Conservation (phyloP, 2,113 vertebrate species). For the Martes martes region DNA sequence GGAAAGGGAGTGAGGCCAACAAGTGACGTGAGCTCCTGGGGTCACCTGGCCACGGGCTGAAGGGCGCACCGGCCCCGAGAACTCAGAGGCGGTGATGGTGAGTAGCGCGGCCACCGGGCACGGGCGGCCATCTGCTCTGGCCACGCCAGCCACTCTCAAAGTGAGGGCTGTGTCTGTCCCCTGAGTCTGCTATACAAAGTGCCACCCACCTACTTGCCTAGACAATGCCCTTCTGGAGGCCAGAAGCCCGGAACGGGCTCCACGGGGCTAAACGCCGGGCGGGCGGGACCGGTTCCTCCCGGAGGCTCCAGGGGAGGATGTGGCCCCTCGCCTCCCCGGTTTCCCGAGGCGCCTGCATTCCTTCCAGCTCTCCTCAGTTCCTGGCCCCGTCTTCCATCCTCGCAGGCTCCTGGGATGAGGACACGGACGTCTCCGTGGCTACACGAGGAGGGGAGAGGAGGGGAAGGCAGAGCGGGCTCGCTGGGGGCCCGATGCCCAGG, state of each 20-base stretch:
- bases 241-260: background rate
- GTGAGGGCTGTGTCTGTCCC: background rate
- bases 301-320: background rate
- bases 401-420: background rate
- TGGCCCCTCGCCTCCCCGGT: background rate
- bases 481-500: background rate
- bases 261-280: background rate
- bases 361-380: accelerated
- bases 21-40: background rate
- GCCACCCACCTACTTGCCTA: background rate
- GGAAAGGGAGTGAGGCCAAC: background rate
- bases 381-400: background rate
- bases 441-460: too few relatives aligned
- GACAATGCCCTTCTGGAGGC: background rate
- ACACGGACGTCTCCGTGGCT: background rate
- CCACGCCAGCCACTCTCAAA: background rate
- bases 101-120: background rate
- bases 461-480: background rate
- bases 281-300: background rate
- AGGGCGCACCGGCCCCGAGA: background rate
- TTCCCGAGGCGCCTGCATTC: background rate
- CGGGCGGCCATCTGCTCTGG: background rate
- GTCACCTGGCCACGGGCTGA: background rate
- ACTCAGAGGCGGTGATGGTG: background rate
- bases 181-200: background rate